A percentile compares a stretch with the other conserved stretches of the same genome.
These are phyloP conservation scores for Phrixothrix hirtus DNA, from an alignment of 2,888 invertebrate genomes.

Conservation along the genomic window DNA sequence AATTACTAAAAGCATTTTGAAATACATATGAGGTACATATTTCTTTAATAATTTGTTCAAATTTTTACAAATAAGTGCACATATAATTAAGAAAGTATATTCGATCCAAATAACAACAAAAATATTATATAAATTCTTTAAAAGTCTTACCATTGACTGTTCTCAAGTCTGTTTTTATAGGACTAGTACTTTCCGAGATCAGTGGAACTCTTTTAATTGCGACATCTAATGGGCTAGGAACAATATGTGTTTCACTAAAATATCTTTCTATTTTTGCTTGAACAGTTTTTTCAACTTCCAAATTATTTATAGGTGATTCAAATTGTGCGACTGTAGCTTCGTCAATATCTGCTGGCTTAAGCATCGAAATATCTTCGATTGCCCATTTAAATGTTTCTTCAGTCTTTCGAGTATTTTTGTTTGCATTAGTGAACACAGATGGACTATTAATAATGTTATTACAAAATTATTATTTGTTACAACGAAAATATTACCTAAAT, in stretches of 20 bases:
- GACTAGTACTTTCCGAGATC: slow-evolving; percentile 31
- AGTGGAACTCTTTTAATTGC: slow-evolving; percentile 28
- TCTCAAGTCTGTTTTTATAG: slow-evolving; percentile 12
- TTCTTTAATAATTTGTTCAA: no score
- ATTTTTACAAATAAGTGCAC: no score
- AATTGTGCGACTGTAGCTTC: slow-evolving; percentile 66
- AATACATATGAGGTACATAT: no score
- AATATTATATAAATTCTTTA: no score
- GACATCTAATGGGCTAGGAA: slow-evolving; percentile 52
- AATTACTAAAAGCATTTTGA: no score
- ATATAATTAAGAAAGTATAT: no score
- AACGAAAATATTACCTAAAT: slow-evolving; percentile 61
- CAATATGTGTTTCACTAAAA: slow-evolving; percentile 52
- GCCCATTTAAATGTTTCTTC: slow-evolving; percentile 68
- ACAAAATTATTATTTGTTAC: no score
- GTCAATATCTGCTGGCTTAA: slow-evolving; percentile 71
- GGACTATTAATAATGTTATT: slow-evolving; percentile 54
- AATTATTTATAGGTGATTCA: slow-evolving; percentile 65
- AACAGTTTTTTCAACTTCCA: slow-evolving; percentile 65
- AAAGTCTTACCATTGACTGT: slow-evolving; percentile 15
- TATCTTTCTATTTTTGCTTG: slow-evolving; percentile 68
- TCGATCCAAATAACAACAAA: no score
- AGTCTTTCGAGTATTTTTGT: slow-evolving; percentile 51
- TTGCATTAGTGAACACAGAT: slow-evolving; percentile 50
- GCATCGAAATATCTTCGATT: slow-evolving; percentile 69